These are phyloP conservation scores for Scyliorhinus canicula DNA, from an alignment of 2,797 vertebrate genomes.

Conservation along the genomic window DNA sequence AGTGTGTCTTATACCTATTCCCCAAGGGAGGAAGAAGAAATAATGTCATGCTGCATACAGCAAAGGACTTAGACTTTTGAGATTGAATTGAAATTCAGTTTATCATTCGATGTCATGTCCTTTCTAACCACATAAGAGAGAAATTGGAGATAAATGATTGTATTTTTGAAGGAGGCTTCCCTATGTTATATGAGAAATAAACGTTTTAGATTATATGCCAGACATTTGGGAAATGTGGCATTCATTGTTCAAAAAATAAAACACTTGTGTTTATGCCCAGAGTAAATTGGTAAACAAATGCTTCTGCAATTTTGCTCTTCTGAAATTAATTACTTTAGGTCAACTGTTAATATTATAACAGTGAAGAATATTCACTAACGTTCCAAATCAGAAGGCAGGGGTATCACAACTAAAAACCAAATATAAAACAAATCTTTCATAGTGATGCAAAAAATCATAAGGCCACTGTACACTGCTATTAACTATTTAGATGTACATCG, in stretches of 20 bases:
- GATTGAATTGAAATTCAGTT: slow-evolving; percentile 16
- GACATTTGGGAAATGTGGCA: not conserved
- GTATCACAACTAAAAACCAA: not conserved
- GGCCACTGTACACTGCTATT: not conserved
- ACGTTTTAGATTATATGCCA: not conserved
- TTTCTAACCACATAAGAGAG: not conserved
- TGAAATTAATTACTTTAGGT: not conserved
- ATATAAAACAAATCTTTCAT: not conserved
- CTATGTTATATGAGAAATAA: not conserved
- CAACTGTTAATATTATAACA: not conserved
- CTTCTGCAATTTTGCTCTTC: not conserved
- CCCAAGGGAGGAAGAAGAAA: not conserved
- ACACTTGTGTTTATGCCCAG: not conserved
- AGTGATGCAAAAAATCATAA: not conserved
- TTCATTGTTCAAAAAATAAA: not conserved
- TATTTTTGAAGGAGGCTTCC: not conserved
- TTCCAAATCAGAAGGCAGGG: not conserved
- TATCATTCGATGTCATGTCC: not conserved
- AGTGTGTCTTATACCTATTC: not conserved
- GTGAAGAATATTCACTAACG: not conserved
- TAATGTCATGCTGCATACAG: not conserved
- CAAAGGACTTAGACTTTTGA: not conserved
- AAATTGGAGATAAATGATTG: not conserved
- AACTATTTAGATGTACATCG: not conserved
- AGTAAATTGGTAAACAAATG: not conserved